Evolutionary conservation across 2,888 invertebrate genomes (phyloP), one percentile per base, ranked within the genome.

Genomic region (Papilio protenor): DNA sequence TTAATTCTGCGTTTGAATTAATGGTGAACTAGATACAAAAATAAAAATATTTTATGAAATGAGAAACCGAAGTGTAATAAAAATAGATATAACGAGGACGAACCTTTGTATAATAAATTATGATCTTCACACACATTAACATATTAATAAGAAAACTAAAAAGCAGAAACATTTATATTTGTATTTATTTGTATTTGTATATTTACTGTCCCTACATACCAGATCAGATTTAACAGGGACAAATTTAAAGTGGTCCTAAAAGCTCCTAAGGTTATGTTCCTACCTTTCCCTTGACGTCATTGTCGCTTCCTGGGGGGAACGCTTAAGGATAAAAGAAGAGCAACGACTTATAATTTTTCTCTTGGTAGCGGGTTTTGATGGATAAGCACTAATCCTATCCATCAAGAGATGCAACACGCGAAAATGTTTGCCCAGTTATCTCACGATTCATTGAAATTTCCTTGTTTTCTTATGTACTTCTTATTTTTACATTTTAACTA

Each of bases 1-100:
- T 52, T 52, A 18, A 52, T 33, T 33, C 33, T 55, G n/a, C 72
- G 55, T 72, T 55, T n/a, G 33, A 72, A 72, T 55, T 27, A 72
- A 55, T 72, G 27, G 27, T 72, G 72, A 55, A 52, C 72, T 72
- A 72, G 33, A 72, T 72, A 33, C 52, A n/a, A 52, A 40, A 72
- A 72, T 72, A 72, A 52, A 72, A 55, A 72, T 55, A 71, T 49
- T 49, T 52, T 72, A 52, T 72, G 27, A 55, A 27, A 52, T 55
- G 55, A 33, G 52, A 72, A 55, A 72, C 52, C n/a, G 23, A 55
- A 55, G 18, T 12, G 33, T 52, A 40, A 33, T 55, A 12, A 52
- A 52, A 33, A 40, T 33, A 55, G 66, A 40, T 72, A 18, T 72
- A 52, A 52, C 27, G 8, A n/a, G 52, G 33, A 33, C n/a, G n/a